phyloP scores from a whole-genome alignment of 2,888 invertebrate genomes.

The Agriopis marginaria region DNA sequence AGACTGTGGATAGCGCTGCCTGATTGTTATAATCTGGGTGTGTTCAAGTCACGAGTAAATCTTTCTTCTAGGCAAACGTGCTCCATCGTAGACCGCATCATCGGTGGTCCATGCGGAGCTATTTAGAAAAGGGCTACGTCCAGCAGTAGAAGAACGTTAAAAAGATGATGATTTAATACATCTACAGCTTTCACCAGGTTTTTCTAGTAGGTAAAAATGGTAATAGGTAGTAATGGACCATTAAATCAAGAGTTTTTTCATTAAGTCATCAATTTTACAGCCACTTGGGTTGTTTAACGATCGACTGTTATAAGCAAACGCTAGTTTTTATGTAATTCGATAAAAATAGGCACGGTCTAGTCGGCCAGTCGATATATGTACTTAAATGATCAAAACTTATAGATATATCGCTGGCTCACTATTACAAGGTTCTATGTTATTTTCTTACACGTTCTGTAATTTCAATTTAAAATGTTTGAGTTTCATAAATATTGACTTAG shows the following conservation, averaged over 20 bases:
- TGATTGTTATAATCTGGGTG: too few species aligned
- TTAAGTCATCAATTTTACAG: constrained; percentile 35
- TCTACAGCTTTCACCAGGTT: constrained; percentile 23
- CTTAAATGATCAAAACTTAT: too few species aligned
- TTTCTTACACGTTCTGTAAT: too few species aligned
- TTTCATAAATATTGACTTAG: too few species aligned
- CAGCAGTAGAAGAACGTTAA: too few species aligned
- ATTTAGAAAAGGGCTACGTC: background rate
- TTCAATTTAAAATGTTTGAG: too few species aligned
- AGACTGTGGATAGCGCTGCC: too few species aligned
- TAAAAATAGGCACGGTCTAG: constrained; percentile 15
- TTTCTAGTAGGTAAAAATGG: constrained; percentile 5
- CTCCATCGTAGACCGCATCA: too few species aligned
- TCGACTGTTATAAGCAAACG: constrained; percentile 22
- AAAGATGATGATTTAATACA: background rate
- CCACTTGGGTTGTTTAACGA: constrained; percentile 33
- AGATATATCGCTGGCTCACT: too few species aligned
- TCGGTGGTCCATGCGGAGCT: background rate
- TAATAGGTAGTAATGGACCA: constrained; percentile 15
- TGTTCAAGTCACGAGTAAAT: too few species aligned
- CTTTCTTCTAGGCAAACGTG: too few species aligned
- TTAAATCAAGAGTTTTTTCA: constrained; percentile 30
- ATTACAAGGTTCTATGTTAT: too few species aligned
- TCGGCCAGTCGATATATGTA: background rate
- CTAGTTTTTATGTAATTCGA: constrained; percentile 21